Base-by-base conservation (phyloP, 2,797 vertebrate genomes). In the Sebastes hubbsi region DNA sequence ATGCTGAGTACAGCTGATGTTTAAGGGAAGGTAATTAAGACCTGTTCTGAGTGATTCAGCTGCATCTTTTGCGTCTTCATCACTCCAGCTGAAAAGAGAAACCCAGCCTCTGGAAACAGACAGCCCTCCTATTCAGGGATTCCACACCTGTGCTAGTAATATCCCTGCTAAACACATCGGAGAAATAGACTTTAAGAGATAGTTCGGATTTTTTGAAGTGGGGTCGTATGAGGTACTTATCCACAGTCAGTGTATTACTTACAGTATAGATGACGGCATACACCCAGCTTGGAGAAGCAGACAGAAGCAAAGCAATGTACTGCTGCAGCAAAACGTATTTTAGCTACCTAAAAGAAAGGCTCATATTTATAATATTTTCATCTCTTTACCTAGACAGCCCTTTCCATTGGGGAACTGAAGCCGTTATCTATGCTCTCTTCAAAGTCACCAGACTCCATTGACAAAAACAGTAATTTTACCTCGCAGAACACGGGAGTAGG, bases 1-100 rank as follows among this genome's bases (percentile, higher is more conserved):
- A 69, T 56, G 79, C 34, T 27, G 69, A 87, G 75, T 27, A 56
- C 27, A 63, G 72, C 61, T 71, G 75, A 72, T 27, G 5, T 88
- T 70, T 38, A 77, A 77, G 13, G 38, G 63, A 74, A 81, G 64
- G 83, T 87, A 83, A 89, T 89, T 87, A 81, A 49, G 73, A 83
- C 24, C 46, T 66, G 25, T 46, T 85, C 70, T 49, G 72, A 81
- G 25, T 65, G 74, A 82, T 82, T 87, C 60, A 20, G 54, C 62
- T 24, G 46, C 72, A 69, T 75, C 80, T 73, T 59, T 46, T 72
- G 52, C 70, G 20, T 79, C 71, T 64, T 70, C 73, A 61, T 76
- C 61, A 27, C 55, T 76, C 20, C 4, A 9, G 69, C 65, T 89
- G 62, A 81, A 83, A 85, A 63, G 75, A 83, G 62, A 24, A 49